Evolutionary conservation across 2,888 invertebrate genomes (phyloP), one percentile per base, ranked within the genome.

Genomic region (Eupithecia abbreviata): DNA sequence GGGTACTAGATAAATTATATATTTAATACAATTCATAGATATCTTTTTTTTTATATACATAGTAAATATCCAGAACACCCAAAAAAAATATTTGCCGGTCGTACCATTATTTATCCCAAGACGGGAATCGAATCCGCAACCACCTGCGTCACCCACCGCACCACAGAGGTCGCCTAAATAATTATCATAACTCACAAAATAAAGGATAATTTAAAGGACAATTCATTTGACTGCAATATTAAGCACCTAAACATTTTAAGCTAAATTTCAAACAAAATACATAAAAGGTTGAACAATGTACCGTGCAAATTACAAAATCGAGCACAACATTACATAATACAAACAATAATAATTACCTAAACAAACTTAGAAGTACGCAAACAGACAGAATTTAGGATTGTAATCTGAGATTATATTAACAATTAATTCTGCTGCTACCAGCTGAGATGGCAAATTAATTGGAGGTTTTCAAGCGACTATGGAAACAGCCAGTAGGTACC

Each of bases 371-470:
- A 47, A 47, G 73, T 74, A 78, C n/a, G 74, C 74, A 74, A 82
- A 77, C 77, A 78, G 75, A 78, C 79, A 81, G 79, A 80, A 81
- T 81, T 80, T 51, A 78, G 68, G 77, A 80, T 81, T 81, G 77
- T 80, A 81, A 82, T 81, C 78, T 77, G 76, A 58, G 72, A 78
- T 79, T 75, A 82, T 79, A 82, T 80, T 79, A 80, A 82, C 80
- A 81, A 82, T 80, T 81, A 82, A 78, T 82, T 77, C 72, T 74
- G 75, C 78, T 82, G 82, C 77, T 77, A 77, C 62, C 62, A 81
- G 75, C 78, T 77, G 18, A 78, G 81, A 81, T 80, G 81, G 77
- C 82, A 66, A 43, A 76, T 73, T 81, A 81, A 81, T 78, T 82
- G 80, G 78, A 75, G 73, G 72, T 67, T 69, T 69, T 47, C 62